phyloP scores from a whole-genome alignment of 2,888 invertebrate genomes.

The Helicoverpa assulta region DNA sequence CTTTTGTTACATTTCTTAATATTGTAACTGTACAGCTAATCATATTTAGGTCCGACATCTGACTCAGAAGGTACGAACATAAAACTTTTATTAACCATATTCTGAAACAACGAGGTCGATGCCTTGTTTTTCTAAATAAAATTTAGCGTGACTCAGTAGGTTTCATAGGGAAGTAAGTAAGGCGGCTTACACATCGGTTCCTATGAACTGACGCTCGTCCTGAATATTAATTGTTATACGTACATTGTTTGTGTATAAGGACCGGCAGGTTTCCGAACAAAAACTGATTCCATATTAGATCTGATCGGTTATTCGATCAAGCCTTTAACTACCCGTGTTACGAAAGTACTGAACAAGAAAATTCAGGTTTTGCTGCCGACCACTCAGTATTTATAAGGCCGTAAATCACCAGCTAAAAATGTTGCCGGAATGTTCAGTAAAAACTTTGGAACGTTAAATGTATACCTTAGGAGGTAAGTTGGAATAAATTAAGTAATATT shows the following conservation, averaged over 20 bases:
- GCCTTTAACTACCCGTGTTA: conserved; percentile 35
- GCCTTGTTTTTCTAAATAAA: conserved; percentile 41
- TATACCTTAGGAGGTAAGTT: conserved; percentile 2
- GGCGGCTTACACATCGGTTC: conserved; percentile 70
- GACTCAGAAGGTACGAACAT: conserved; percentile 15
- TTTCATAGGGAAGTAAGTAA: conserved; percentile 48
- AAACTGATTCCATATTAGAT: conserved; percentile 58
- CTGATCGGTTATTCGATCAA: conserved; percentile 27
- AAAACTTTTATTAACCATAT: conserved; percentile 9
- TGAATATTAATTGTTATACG: conserved; percentile 77
- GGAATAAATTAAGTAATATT: neutral
- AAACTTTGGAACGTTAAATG: conserved; percentile 29
- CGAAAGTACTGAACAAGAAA: conserved; percentile 47
- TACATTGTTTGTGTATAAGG: conserved; percentile 52
- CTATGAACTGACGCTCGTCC: conserved; percentile 73
- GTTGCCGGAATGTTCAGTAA: conserved; percentile 49
- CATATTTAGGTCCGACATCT: conserved; percentile 4
- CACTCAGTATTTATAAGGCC: conserved; percentile 43
- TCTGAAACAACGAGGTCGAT: conserved; percentile 24
- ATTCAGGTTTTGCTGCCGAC: conserved; percentile 46
- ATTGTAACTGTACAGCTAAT: neutral
- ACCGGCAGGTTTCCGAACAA: conserved; percentile 43
- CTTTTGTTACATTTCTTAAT: neutral
- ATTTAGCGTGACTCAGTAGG: conserved; percentile 51
- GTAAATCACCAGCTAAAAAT: conserved; percentile 48